These are phyloP conservation scores for Eristalis tenax DNA, from an alignment of 2,888 invertebrate species.

Conservation along the genomic window DNA sequence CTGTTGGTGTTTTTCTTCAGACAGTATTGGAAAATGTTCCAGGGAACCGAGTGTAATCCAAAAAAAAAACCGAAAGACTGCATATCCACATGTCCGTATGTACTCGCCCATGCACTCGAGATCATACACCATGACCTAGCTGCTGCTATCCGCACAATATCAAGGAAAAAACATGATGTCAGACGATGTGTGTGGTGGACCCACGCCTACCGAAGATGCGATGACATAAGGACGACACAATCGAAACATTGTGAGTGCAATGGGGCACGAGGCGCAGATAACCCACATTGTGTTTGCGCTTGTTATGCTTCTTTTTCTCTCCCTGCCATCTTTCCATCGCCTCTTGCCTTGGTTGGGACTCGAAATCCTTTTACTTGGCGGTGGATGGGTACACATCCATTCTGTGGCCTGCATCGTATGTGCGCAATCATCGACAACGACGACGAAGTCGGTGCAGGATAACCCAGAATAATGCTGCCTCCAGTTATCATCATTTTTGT, in stretches of 20 bases:
- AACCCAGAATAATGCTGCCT: constrained; percentile 59
- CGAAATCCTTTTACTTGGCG: not conserved
- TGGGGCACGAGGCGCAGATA: constrained; percentile 64
- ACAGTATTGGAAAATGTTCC: constrained; percentile 11
- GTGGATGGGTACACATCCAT: constrained; percentile 10
- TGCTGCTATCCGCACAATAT: constrained; percentile 23
- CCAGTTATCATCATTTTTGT: constrained; percentile 68
- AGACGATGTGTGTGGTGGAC: not conserved
- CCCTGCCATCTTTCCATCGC: constrained; percentile 8
- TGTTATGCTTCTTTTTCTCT: constrained; percentile 18
- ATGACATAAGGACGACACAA: constrained; percentile 65
- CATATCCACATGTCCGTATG: not conserved
- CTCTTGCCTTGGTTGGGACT: not conserved
- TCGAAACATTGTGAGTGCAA: constrained; percentile 62
- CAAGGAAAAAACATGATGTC: constrained; percentile 29
- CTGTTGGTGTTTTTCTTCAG: not conserved
- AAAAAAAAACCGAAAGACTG: not conserved
- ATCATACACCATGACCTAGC: constrained; percentile 57
- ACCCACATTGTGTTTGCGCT: constrained; percentile 61
- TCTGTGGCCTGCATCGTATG: constrained; percentile 55
- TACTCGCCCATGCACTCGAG: constrained; percentile 18
- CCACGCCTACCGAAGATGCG: constrained; percentile 26
- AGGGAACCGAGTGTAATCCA: not conserved
- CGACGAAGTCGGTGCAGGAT: constrained; percentile 34
- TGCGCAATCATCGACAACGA: constrained; percentile 57